phyloP scores from a whole-genome alignment of 1,140 invertebrate genomes.

The Heliothis virescens region DNA sequence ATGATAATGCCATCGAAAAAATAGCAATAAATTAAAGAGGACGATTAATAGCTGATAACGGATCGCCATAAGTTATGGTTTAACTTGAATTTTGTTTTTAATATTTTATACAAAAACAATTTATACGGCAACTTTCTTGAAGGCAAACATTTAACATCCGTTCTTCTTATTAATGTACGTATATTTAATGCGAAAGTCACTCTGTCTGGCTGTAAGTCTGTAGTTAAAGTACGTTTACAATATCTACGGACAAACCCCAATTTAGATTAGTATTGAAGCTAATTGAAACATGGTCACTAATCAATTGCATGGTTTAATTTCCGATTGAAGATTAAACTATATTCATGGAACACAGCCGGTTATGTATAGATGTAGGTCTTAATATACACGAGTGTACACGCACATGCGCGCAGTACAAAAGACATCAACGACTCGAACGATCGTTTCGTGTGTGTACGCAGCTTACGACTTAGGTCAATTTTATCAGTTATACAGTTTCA shows the following conservation, averaged over 20 bases:
- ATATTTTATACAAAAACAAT: background rate
- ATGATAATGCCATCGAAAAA: background rate
- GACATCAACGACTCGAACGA: constrained; percentile 67
- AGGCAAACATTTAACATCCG: background rate
- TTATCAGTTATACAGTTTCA: background rate
- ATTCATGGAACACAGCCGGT: too few species aligned
- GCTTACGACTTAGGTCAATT: background rate
- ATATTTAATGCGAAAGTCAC: too few species aligned
- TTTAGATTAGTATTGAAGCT: too few species aligned
- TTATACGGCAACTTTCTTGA: too few species aligned
- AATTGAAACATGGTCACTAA: too few species aligned
- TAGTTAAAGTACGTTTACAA: too few species aligned
- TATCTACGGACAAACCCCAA: too few species aligned
- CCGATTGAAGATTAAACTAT: too few species aligned
- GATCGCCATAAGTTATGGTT: background rate
- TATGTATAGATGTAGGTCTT: background rate
- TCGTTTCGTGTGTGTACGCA: constrained; percentile 3
- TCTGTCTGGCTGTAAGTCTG: too few species aligned
- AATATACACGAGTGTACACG: too few species aligned
- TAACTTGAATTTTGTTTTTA: background rate
- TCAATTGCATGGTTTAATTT: too few species aligned
- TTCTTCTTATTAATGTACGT: background rate
- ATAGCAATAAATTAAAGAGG: background rate
- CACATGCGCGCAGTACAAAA: constrained; percentile 61
- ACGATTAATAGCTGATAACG: background rate